These are phyloP conservation scores for Cheilosia variabilis DNA, from an alignment of 2,888 invertebrate species.

Conservation along the genomic window DNA sequence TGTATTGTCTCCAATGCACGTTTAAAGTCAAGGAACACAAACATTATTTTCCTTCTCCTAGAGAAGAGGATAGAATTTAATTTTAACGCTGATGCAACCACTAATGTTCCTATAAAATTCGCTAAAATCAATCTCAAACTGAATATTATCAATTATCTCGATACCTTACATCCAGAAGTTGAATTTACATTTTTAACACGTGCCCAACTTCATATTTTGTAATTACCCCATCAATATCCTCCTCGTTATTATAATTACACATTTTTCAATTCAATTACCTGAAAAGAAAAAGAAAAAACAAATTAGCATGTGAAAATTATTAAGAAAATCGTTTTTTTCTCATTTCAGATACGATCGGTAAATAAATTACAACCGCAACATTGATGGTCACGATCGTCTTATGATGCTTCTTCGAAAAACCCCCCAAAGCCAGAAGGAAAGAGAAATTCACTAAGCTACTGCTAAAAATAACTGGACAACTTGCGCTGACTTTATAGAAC, in stretches of 20 bases:
- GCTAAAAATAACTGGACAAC: constrained; percentile 9
- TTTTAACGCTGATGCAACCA: background rate
- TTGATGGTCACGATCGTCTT: constrained; percentile 27
- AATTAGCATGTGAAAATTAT: background rate
- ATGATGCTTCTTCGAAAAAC: constrained; percentile 54
- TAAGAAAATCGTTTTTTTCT: background rate
- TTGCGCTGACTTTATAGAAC: background rate
- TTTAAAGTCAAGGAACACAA: no score
- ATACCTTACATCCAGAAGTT: no score
- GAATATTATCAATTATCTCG: no score
- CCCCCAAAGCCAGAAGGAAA: constrained; percentile 25
- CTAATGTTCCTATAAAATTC: background rate
- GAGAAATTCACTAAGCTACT: constrained; percentile 22
- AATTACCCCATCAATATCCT: background rate
- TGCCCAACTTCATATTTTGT: background rate
- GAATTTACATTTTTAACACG: background rate
- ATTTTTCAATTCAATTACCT: constrained; percentile 13
- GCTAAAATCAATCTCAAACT: background rate
- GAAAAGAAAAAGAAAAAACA: constrained; percentile 7
- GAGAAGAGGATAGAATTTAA: background rate
- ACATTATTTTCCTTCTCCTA: no score
- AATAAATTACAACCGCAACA: constrained; percentile 16
- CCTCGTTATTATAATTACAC: background rate
- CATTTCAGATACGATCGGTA: background rate
- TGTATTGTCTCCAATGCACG: no score